Conservation (phyloP, 2,113 vertebrate genomes). For the Eleginops maclovinus region DNA sequence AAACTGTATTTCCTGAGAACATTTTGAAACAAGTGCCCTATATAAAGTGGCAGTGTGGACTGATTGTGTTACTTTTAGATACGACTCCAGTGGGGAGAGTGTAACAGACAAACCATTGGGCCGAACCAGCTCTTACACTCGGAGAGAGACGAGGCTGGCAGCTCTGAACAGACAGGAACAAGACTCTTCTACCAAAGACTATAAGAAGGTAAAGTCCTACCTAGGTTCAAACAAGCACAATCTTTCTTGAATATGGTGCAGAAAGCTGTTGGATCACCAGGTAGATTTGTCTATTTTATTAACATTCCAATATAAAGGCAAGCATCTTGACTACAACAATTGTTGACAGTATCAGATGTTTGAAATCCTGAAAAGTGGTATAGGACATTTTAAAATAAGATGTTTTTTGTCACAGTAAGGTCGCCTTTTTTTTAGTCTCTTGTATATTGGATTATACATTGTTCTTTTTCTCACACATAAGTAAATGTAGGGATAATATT, state of each 20-base stretch:
- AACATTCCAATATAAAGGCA: neutral
- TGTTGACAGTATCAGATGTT: no score
- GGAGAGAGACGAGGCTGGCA: constrained; percentile 90
- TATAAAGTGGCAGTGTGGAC: neutral
- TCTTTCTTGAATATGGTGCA: neutral
- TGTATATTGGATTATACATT: neutral
- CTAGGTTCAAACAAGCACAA: neutral
- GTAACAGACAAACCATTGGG: constrained; percentile 84
- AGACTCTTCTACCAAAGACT: constrained; percentile 87
- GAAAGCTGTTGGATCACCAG: constrained; percentile 6
- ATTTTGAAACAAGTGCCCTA: neutral
- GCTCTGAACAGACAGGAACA: constrained; percentile 82
- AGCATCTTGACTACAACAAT: no score
- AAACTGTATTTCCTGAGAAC: neutral
- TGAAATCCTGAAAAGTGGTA: neutral
- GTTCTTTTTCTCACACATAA: neutral
- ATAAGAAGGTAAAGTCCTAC: constrained; percentile 86
- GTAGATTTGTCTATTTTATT: constrained; percentile 9
- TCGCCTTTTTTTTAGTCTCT: neutral
- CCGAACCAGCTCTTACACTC: constrained; percentile 87
- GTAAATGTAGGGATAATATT: neutral
- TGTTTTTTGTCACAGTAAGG: no score
- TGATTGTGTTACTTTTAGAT: constrained; percentile 76
- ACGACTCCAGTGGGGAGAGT: constrained; percentile 88
- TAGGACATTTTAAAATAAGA: no score